Base-by-base conservation (phyloP, 2,113 vertebrate genomes). In the Callorhinus ursinus region DNA sequence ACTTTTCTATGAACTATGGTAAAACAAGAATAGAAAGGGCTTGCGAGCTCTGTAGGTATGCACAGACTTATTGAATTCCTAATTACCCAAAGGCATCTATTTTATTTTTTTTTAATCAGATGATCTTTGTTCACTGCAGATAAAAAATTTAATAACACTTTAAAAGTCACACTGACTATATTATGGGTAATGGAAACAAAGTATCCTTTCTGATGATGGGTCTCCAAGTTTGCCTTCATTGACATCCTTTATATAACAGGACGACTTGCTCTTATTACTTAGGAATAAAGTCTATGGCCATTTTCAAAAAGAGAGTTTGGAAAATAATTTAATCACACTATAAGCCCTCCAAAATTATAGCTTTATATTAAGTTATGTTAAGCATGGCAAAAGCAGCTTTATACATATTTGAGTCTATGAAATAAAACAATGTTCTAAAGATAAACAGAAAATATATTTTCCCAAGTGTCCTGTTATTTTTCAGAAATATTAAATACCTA, bases 1-100 rank as follows among this genome's bases (percentile, higher is more conserved):
- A 97, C 98, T 94, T 46, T 91, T 95, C 57, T 95, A 84, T 93
- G 53, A 96, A 31, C 51, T 85, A 93, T 42, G 74, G 94, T 90
- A 83, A 67, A 97, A 88, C 21, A 95, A 88, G 81, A 94, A 96
- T 22, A 82, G 69, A 97, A 98, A 98, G 15, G 65, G 21, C 39
- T n/a, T 55, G 77, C 87, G 85, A 88, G 8, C n/a, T 91, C 67
- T 80, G 2, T 61, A 90, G 67, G 61, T 92, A 65, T 84, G 89
- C 93, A 51, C 31, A 91, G 10, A 93, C 1, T 59, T 88, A 77
- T 1, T 93, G 85, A 97, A 98, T 96, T 51, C 22, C 79, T 97
- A 96, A 98, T 53, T 97, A 22, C n/a, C 96, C 89, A 69, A 93
- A 95, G 65, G 90, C 2, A 93, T 89, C 0, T 16, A 80, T 96